A percentile compares a stretch with the other conserved stretches of the same genome.
Conservation (phyloP, 2,797 vertebrate species). For the Gila robusta region DNA sequence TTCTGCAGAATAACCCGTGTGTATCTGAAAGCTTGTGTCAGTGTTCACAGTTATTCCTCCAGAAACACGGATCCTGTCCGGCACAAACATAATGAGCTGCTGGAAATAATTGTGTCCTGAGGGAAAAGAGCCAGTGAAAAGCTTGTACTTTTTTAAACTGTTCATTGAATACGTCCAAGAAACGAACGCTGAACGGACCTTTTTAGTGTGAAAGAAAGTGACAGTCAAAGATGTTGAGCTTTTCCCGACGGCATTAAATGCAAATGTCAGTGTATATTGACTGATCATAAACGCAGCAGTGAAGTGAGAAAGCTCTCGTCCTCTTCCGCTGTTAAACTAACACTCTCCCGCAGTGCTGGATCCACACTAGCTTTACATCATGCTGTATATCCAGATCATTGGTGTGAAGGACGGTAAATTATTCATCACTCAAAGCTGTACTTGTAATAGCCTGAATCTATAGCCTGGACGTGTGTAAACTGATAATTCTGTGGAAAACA, state of each 20-base stretch:
- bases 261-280: constrained; percentile 20
- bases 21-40: too few species aligned
- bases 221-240: constrained; percentile 8
- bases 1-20: too few species aligned
- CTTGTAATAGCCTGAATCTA: background rate
- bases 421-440: constrained; percentile 37
- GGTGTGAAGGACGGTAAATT: constrained; percentile 28
- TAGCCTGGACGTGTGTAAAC: background rate
- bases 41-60: too few species aligned
- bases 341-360: constrained; percentile 40
- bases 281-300: background rate
- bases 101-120: constrained; percentile 59
- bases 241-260: constrained; percentile 29
- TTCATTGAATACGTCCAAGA: constrained; percentile 32
- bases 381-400: constrained; percentile 17
- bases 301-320: too few species aligned
- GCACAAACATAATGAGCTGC: too few species aligned
- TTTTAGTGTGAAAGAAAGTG: background rate
- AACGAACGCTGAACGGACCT: background rate
- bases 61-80: too few species aligned
- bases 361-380: constrained; percentile 19
- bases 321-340: background rate
- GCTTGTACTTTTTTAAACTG: constrained; percentile 40
- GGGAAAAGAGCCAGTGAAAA: constrained; percentile 50
- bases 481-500: background rate